Base-by-base conservation (phyloP, 2,888 invertebrate species). In the Saturnia pavonia region DNA sequence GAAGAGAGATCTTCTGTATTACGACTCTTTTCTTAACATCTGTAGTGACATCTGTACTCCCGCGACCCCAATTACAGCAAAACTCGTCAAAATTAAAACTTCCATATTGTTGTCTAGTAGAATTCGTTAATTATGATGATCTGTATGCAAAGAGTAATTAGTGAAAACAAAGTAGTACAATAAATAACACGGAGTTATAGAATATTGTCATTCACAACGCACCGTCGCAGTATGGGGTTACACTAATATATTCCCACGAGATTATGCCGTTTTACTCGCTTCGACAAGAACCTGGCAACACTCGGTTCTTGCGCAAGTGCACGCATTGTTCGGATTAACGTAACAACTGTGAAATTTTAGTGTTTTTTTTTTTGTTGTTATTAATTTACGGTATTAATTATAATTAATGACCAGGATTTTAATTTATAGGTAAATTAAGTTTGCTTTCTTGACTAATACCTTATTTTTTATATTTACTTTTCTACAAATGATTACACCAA, bases 291-390 rank as follows among this genome's bases (percentile, higher is more conserved):
- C 40, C 40, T 65, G 40, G 19, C 65, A 40, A 34, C 67, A 74
- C 69, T 73, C 69, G 60, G 71, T 79, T 60, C 25, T 60, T 81
- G 78, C 76, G 77, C 71, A 78, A 73, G 69, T 27, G 73, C 71
- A 79, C 78, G 74, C 78, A 80, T 81, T 80, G 81, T 81, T 78
- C 74, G 71, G 73, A 74, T 72, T 78, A 73, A 67, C 73, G 70
- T 69, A 78, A 65, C n/a, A 40, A 25, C 57, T 27, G 57, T 60
- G 27, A 22, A 54, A 60, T 60, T 14, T 60, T 60, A 51, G 51
- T 51, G 19, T 11, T 54, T 43, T 43, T 43, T 54, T 54, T 54
- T 54, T n/a, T n/a, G n/a, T n/a, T n/a, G n/a, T n/a, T 22, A 22
- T 54, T 54, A 22, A 48, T 48, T 19, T 7, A 48, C 48, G 16